Base-by-base conservation (phyloP, 2,888 invertebrate genomes). In the Pollenia labialis region DNA sequence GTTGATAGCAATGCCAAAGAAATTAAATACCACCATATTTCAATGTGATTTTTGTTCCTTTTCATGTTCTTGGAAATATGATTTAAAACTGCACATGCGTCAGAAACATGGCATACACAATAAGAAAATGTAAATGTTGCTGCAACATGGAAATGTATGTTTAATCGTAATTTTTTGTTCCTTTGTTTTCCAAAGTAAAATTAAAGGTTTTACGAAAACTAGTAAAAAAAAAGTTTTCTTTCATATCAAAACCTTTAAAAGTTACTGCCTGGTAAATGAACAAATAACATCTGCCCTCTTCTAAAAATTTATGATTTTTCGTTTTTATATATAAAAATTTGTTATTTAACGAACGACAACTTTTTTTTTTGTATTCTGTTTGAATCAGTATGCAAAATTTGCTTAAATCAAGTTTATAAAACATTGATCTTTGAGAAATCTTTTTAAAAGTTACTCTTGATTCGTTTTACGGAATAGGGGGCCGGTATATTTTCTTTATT, bases 21-120 rank as follows among this genome's bases (percentile, higher is more conserved):
- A 92, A 88, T 90, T 91, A 86, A 88, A 90, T 58, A 90, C 91
- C 81, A 89, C 89, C 32, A 91, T 92, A 88, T 93, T 93, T 85
- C 91, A 92, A 85, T 93, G 93, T 88, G 92, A 91, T 82, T 93
- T 92, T 88, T 93, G 93, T 90, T 90, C 91, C 83, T 93, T 93
- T 88, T 90, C 90, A 82, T 93, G 93, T 89, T 92, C 93, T 74
- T 93, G 93, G 93, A 93, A 93, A 81, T 93, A 93, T 86, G 93
- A 93, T 90, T 89, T 93, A 72, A 93, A 93, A 89, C 88, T 93
- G 88, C 93, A 93, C 89, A 89, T 93, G 89, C 90, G 93, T 66
- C 93, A 93, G 87, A 93, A 93, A 81, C 93, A 93, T 88, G 93
- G 93, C 83, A 93, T 93, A 87, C 93, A 93, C 89, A 92, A 93